Percentiles rank a stretch among this genome's conserved stretches.
Conservation (phyloP, 2,113 vertebrate genomes). For the Crypturellus undulatus region DNA sequence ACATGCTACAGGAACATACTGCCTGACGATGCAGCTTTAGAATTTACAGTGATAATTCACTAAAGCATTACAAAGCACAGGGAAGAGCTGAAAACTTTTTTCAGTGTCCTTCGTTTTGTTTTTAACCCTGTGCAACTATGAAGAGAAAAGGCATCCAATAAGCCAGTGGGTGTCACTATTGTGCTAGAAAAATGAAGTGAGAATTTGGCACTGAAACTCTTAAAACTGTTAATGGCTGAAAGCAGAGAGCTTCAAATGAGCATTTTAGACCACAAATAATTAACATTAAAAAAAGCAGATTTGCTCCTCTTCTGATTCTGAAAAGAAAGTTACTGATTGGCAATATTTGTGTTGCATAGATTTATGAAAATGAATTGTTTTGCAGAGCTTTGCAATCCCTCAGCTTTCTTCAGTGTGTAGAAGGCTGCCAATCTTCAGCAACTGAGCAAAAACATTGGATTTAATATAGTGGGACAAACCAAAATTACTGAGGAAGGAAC, state of each 20-base stretch:
- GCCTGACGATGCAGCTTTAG: background rate
- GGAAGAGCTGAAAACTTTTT: background rate
- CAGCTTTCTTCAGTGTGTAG: background rate
- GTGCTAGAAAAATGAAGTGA: background rate
- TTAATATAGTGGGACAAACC: background rate
- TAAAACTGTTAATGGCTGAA: background rate
- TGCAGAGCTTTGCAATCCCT: background rate
- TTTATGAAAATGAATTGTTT: background rate
- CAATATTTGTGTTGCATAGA: background rate
- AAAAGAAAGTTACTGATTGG: background rate
- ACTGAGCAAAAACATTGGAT: background rate
- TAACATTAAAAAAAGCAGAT: background rate
- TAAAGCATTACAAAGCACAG: background rate
- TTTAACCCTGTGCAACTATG: background rate
- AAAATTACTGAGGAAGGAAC: background rate
- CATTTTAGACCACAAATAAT: background rate
- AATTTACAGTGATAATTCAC: background rate
- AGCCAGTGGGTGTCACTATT: constrained; percentile 64
- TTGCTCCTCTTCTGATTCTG: background rate
- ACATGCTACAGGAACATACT: background rate
- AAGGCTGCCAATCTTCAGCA: background rate
- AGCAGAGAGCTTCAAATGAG: background rate
- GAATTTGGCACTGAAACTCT: background rate
- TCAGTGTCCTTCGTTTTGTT: background rate
- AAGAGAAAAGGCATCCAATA: background rate